Base-by-base conservation (phyloP, 2,888 invertebrate species). In the Pristionchus exspectatus region DNA sequence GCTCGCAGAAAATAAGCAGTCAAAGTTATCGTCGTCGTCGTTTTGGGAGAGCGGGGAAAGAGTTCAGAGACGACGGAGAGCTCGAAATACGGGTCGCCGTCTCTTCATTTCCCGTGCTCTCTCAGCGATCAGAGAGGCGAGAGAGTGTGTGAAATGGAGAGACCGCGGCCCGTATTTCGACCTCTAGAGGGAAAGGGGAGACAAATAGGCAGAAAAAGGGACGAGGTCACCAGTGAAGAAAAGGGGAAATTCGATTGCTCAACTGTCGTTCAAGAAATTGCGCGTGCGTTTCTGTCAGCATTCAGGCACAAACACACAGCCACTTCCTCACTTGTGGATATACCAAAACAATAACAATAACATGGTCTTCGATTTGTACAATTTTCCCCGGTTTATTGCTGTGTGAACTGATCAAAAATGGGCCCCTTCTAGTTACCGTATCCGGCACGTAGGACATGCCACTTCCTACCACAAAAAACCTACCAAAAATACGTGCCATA, bases 321-420 rank as follows among this genome's bases (percentile, higher is more conserved):
- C 16, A 38, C 18, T 16, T 10, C 74, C 21, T 38, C 21, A 21
- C 74, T 33, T 16, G 38, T 18, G n/a, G n/a, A n/a, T n/a, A 69
- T 7, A n/a, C 38, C 74, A 74, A 38, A 74, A 74, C 74, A 74
- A 74, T 33, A 74, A 74, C 74, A 38, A 74, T 33, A 74, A 74
- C 74, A 38, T 38, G 38, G 30, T 74, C 74, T 33, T 30, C 33
- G 69, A 72, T 72, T 72, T 30, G 69, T 72, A 27, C 69, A 27
- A 72, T 63, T 63, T 72, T 27, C 30, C 59, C n/a, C 24, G 63
- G 10, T n/a, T 63, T 63, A 63, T 63, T n/a, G n/a, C 63, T 63
- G 33, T 7, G 27, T n/a, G n/a, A 12, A 27, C 69, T 14, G 69
- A 72, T 33, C 33, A 30, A 30, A 33, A 72, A 27, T 27, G 18